Percentiles rank a stretch among this genome's conserved stretches.
These are phyloP conservation scores for Polydesmus complanatus DNA, from an alignment of 2,888 invertebrate genomes.

Conservation along the genomic window DNA sequence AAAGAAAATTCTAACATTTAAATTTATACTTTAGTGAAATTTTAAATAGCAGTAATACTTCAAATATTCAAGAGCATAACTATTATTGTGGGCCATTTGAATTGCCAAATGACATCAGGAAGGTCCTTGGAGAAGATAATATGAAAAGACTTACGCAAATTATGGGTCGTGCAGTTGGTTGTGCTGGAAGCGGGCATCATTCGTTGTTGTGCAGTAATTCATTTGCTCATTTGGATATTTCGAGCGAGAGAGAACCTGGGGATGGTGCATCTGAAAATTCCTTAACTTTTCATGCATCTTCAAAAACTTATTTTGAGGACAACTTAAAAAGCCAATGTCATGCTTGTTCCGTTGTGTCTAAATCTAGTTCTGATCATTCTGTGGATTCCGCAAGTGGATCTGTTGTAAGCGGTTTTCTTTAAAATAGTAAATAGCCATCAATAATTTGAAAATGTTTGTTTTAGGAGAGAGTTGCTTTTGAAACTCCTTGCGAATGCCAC, in stretches of 20 bases:
- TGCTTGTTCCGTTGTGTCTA: not conserved
- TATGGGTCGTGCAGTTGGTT: not conserved
- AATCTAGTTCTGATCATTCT: not conserved
- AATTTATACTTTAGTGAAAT: too few relatives aligned
- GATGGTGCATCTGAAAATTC: not conserved
- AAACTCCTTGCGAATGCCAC: slow-evolving; percentile 26
- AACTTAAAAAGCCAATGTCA: not conserved
- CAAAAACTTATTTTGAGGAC: not conserved
- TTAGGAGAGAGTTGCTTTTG: not conserved
- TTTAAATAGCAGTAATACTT: too few relatives aligned
- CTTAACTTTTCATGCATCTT: not conserved
- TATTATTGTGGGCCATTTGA: not conserved
- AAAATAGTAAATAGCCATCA: too few relatives aligned
- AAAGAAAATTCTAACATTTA: too few relatives aligned
- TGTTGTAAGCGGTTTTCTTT: not conserved
- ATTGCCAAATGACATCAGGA: not conserved
- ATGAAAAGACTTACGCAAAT: not conserved
- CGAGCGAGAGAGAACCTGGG: not conserved
- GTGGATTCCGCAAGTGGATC: not conserved
- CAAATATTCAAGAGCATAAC: slow-evolving; percentile 8
- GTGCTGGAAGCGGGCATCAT: not conserved
- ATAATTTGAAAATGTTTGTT: too few relatives aligned
- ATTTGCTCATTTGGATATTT: not conserved
- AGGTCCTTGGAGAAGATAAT: not conserved
- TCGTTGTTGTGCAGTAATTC: not conserved